Evolutionary conservation across 2,888 invertebrate species (phyloP), one percentile per base, ranked within the genome.

Genomic region (Seira musarum): DNA sequence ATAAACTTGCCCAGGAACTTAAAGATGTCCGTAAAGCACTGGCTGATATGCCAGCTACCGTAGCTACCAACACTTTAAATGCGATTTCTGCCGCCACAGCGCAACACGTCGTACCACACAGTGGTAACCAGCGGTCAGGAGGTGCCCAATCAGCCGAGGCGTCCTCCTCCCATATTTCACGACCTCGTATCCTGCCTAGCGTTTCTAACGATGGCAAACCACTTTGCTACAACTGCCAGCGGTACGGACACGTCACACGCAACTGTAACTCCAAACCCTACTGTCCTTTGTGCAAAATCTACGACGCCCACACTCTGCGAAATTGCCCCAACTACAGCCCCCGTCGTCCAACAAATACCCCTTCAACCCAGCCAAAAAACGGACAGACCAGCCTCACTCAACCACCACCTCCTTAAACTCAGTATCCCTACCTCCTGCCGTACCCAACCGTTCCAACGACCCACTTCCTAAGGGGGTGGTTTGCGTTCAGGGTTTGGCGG

Each of bases 161-260:
- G n/a, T n/a, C 10, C 13, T 13, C 13, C 49, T 13, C 49, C 8
- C 8, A 13, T 13, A 13, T 13, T 46, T 13, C 8, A 46, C 8
- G 13, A 13, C 13, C 13, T 13, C 8, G 13, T 46, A 8, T 46
- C 49, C 13, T 13, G 10, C n/a, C 21, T 17, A 22, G 6, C 5
- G 2, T 1, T 2, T 8, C 68, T 6, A 68, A 46, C 21, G 22
- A 40, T 19, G 68, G 68, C n/a, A 2, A 19, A 22, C 71, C 71
- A 8, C 60, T 71, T 17, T 71, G 71, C 71, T 71, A n/a, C 19
- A 71, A 71, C 21, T 71, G 71, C n/a, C 17, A n/a, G 6, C 30
- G 24, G n/a, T 1, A 5, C 8, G 71, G 71, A 1, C 71, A 71
- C 40, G 8, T 71, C 17, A 2, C 65, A n/a, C 5, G 8, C 6